These are phyloP conservation scores for Aphyosemion australe DNA, from an alignment of 2,113 vertebrate genomes.

Conservation along the genomic window DNA sequence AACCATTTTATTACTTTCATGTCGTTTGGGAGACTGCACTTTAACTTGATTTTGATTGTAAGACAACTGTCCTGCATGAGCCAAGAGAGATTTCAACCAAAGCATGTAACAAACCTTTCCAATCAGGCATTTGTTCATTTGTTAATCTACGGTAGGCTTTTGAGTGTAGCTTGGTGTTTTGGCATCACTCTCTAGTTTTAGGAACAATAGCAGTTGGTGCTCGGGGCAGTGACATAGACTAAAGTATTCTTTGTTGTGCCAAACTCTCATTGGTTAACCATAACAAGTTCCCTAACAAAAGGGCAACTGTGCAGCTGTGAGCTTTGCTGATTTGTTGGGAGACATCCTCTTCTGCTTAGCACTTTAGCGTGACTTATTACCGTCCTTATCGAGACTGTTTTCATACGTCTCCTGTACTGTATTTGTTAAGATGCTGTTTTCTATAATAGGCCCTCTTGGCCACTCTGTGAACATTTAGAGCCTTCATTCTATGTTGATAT, in stretches of 20 bases:
- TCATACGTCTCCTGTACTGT: conserved; percentile 33
- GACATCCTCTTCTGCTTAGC: background rate
- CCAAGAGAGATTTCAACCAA: background rate
- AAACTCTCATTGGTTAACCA: conserved; percentile 17
- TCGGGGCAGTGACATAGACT: conserved; percentile 21
- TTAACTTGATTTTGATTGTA: too few relatives aligned
- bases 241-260: conserved; percentile 3
- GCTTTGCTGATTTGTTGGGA: conserved; percentile 30
- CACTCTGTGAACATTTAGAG: conserved; percentile 30
- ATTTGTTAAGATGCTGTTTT: conserved; percentile 45
- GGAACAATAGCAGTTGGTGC: conserved; percentile 15
- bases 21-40: too few relatives aligned
- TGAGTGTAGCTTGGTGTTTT: conserved; percentile 10
- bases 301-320: background rate
- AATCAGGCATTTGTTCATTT: background rate
- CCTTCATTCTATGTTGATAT: conserved; percentile 49
- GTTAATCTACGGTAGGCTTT: background rate
- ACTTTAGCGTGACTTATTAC: conserved; percentile 18
- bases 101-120: background rate
- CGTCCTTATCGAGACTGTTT: conserved; percentile 41
- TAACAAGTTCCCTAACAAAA: conserved; percentile 23
- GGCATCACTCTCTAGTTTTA: conserved; percentile 20
- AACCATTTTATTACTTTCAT: too few relatives aligned
- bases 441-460: conserved; percentile 34
- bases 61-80: too few relatives aligned